Percentiles rank a stretch among this genome's conserved stretches.
phyloP scores from a whole-genome alignment of 2,888 invertebrate genomes.

The Linnaemya tessellans region DNA sequence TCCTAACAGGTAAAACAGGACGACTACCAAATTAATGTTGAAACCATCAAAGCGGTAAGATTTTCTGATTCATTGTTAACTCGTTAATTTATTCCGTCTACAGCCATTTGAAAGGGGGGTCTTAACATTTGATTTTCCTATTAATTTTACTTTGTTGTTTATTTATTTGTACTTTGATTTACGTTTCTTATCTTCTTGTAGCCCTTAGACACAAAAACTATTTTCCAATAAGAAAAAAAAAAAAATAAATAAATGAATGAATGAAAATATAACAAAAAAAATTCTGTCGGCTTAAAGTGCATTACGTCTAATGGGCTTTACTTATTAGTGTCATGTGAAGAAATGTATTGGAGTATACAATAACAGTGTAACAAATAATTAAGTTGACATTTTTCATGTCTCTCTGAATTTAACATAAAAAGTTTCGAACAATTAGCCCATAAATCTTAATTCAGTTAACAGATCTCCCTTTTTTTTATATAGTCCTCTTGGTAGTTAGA shows the following conservation, averaged over 20 bases:
- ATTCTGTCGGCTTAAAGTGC: neutral
- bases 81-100: conserved; percentile 63
- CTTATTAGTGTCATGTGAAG: neutral
- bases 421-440: too few relatives aligned
- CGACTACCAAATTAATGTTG: conserved; percentile 60
- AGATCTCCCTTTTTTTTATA: too few relatives aligned
- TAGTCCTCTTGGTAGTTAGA: too few relatives aligned
- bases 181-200: conserved; percentile 7
- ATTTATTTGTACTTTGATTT: conserved; percentile 7
- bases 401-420: too few relatives aligned
- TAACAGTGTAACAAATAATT: neutral
- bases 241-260: neutral
- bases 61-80: conserved; percentile 41
- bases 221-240: neutral
- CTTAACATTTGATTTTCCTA: neutral
- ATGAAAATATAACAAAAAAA: neutral
- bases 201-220: neutral
- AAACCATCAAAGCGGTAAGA: neutral
- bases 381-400: neutral
- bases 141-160: neutral
- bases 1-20: conserved; percentile 35
- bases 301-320: neutral
- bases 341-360: neutral
- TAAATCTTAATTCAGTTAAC: too few relatives aligned
- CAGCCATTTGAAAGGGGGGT: conserved; percentile 39